Percentiles rank a stretch among this genome's conserved stretches.
These are phyloP conservation scores for Zosterops borbonicus DNA, from an alignment of 2,113 vertebrate species.

Conservation along the genomic window DNA sequence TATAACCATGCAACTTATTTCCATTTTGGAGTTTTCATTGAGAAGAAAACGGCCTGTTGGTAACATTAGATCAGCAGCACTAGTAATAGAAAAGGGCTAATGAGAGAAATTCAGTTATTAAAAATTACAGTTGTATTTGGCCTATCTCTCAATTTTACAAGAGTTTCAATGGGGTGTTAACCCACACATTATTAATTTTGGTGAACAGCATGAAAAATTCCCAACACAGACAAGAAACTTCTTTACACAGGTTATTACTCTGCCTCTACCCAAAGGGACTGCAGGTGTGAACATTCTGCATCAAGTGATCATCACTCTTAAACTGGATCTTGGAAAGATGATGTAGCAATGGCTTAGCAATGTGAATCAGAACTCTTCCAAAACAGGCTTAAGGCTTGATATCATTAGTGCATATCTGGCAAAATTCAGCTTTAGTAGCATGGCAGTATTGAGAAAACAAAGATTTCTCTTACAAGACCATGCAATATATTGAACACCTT, in stretches of 20 bases:
- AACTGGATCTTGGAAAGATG: neutral
- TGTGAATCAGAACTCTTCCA: neutral
- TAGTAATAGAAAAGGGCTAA: neutral
- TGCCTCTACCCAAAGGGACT: neutral
- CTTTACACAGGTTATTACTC: neutral
- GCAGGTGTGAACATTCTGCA: neutral
- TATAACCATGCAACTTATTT: neutral
- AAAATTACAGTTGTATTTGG: neutral
- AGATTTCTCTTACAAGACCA: neutral
- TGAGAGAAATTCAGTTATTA: neutral
- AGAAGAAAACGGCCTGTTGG: neutral
- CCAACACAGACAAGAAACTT: rapidly evolving
- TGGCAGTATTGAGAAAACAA: neutral
- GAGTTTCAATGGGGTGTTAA: neutral
- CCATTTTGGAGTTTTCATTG: neutral
- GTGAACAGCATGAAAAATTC: neutral
- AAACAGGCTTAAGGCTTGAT: neutral
- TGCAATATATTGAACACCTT: neutral
- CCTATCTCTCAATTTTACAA: neutral
- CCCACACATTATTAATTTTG: neutral
- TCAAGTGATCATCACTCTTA: neutral
- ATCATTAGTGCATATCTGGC: neutral
- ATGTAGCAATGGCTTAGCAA: neutral
- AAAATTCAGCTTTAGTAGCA: neutral
- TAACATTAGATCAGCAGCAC: neutral